A percentile compares a stretch with the other conserved stretches of the same genome.
These are phyloP conservation scores for Gavia stellata DNA, from an alignment of 2,113 vertebrate genomes.

Conservation along the genomic window DNA sequence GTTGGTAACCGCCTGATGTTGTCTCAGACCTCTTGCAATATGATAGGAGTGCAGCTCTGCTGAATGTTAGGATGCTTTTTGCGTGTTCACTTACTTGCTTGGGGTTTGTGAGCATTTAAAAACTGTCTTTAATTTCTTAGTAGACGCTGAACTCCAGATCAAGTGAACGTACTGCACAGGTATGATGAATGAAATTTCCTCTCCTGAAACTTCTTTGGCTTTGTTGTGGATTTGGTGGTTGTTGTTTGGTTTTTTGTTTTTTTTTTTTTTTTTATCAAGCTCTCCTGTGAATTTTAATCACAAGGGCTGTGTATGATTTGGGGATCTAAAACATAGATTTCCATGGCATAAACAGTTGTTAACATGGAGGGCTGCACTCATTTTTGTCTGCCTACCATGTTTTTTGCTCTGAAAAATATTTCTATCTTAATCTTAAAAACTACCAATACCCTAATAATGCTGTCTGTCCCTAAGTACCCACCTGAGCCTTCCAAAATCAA, in stretches of 20 bases:
- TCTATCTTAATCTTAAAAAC: background rate
- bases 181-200: background rate
- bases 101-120: background rate
- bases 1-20: background rate
- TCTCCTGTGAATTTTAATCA: background rate
- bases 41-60: background rate
- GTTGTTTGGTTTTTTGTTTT: background rate
- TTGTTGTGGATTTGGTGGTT: background rate
- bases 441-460: accelerated
- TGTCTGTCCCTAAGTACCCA: background rate
- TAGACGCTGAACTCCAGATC: background rate
- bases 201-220: background rate
- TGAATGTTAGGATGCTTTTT: background rate
- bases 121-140: background rate
- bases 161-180: background rate
- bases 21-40: background rate
- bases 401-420: background rate
- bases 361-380: background rate
- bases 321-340: background rate
- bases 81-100: background rate
- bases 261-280: background rate
- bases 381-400: background rate
- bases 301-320: background rate
- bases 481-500: background rate
- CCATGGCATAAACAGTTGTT: background rate